These are phyloP conservation scores for Odontamblyopus rebecca DNA, from an alignment of 2,797 vertebrate species.

Conservation along the genomic window DNA sequence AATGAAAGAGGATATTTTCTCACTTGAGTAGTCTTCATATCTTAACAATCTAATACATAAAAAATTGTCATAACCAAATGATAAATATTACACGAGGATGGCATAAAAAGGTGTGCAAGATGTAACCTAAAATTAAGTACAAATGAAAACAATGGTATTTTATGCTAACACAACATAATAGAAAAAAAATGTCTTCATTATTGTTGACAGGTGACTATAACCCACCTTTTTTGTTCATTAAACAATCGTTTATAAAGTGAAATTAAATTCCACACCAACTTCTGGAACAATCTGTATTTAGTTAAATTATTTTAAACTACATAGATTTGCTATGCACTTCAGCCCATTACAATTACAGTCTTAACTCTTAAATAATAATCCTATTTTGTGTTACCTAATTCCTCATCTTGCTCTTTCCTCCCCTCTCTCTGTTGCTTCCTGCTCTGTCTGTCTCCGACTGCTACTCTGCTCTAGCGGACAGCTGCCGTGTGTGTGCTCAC, in stretches of 20 bases:
- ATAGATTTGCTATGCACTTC: background rate
- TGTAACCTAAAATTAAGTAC: background rate
- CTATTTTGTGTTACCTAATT: slow-evolving; percentile 4
- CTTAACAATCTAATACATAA: background rate
- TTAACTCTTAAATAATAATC: background rate
- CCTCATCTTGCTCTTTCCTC: slow-evolving; percentile 9
- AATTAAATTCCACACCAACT: background rate
- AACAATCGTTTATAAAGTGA: background rate
- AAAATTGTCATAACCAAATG: background rate
- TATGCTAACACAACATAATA: background rate
- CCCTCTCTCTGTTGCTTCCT: slow-evolving; percentile 21
- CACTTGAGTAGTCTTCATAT: background rate
- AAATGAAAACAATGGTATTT: background rate
- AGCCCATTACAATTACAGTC: background rate
- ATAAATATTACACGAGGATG: background rate
- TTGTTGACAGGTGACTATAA: too few species aligned
- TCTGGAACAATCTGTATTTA: background rate
- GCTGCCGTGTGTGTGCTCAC: slow-evolving; percentile 43
- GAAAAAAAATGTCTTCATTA: background rate
- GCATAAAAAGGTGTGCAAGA: background rate
- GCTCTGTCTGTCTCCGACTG: slow-evolving; percentile 27
- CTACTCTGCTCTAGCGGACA: slow-evolving; percentile 54
- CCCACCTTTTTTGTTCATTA: background rate
- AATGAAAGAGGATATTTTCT: background rate
- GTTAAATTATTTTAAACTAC: background rate